phyloP scores from a whole-genome alignment of 1,140 invertebrate species.

The Drosophila tristis region DNA sequence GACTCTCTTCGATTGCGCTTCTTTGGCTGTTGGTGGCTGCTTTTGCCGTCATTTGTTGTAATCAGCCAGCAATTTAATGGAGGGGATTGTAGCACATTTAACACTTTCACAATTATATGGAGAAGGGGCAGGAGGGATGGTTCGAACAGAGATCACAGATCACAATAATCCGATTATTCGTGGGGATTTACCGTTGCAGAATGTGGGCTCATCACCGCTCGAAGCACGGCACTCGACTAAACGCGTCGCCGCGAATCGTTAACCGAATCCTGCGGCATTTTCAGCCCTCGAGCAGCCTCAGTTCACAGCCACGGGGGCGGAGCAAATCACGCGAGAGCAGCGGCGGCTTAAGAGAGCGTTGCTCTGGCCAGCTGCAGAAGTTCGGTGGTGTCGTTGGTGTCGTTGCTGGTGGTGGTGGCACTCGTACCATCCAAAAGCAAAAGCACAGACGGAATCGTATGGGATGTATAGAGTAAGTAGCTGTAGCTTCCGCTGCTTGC shows the following conservation, averaged over 20 bases:
- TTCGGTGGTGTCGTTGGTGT: neutral
- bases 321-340: constrained; percentile 64
- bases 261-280: constrained; percentile 72
- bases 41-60: constrained; percentile 68
- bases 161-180: constrained; percentile 60
- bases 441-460: constrained; percentile 15
- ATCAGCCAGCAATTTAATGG: constrained; percentile 72
- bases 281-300: constrained; percentile 62
- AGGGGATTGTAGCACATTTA: constrained; percentile 66
- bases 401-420: too few species aligned
- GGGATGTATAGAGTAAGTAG: neutral
- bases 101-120: constrained; percentile 73
- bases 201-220: constrained; percentile 64
- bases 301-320: constrained; percentile 60
- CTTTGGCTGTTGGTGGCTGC: constrained; percentile 34
- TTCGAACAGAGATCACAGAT: neutral
- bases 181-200: constrained; percentile 48
- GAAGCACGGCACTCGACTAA: constrained; percentile 70
- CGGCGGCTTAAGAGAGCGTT: constrained; percentile 34
- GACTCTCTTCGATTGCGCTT: too few species aligned
- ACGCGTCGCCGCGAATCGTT: constrained; percentile 28
- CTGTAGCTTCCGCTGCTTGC: constrained; percentile 44
- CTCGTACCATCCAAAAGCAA: constrained; percentile 27
- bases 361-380: constrained; percentile 1
- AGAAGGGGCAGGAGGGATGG: constrained; percentile 15